phyloP scores from a whole-genome alignment of 2,113 vertebrate genomes.

The Poecile atricapillus region DNA sequence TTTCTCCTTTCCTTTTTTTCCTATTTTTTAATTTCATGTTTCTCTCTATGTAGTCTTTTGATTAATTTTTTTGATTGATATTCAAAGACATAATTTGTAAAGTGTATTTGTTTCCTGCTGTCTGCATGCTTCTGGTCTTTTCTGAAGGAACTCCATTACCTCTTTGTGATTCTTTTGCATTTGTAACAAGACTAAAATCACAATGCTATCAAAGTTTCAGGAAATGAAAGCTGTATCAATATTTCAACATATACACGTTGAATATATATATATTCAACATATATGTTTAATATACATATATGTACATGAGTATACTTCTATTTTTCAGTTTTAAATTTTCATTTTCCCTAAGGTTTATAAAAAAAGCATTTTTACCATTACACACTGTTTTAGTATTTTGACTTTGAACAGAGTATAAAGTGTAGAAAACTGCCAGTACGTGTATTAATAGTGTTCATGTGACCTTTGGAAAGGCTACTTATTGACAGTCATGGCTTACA shows the following conservation, averaged over 20 bases:
- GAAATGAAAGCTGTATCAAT: not conserved
- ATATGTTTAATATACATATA: too few species aligned
- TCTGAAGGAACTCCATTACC: accelerated
- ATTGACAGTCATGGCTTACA: not conserved
- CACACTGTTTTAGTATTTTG: not conserved
- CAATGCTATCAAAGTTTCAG: not conserved
- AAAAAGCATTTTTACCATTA: not conserved
- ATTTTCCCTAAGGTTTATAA: not conserved
- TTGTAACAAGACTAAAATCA: not conserved
- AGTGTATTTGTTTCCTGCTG: not conserved
- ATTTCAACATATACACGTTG: not conserved
- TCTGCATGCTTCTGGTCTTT: not conserved
- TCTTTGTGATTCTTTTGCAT: not conserved
- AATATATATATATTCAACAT: too few species aligned
- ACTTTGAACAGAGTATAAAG: not conserved
- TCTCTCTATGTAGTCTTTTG: not conserved
- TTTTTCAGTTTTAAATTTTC: not conserved
- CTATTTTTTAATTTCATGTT: not conserved
- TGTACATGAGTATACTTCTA: not conserved
- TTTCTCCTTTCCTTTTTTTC: not conserved
- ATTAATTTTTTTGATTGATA: not conserved
- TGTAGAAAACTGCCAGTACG: not conserved
- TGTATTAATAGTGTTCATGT: not conserved
- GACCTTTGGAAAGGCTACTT: not conserved
- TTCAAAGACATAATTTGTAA: not conserved